Conservation (phyloP, 30 jellyfish, hydroid and myxozoan species). For the Aurelia coerulea region DNA sequence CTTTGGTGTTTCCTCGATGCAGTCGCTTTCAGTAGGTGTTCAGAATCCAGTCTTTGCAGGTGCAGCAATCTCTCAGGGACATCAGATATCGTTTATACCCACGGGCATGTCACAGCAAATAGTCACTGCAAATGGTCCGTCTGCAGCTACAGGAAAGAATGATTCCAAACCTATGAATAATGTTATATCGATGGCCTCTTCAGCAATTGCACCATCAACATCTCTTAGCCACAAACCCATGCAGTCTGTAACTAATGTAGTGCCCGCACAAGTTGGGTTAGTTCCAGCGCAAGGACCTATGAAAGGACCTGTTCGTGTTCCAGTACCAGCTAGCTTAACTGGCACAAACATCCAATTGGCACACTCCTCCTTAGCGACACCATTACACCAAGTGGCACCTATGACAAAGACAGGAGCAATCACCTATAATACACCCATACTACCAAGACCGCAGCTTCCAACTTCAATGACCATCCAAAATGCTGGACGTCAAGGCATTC, state of each 20-base stretch:
- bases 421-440: slow-evolving; percentile 60
- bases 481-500: slow-evolving; percentile 15
- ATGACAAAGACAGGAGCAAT: slow-evolving; percentile 21
- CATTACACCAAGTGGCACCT: slow-evolving; percentile 12
- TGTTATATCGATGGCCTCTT: too few relatives aligned
- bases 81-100: not conserved
- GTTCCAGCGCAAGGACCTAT: not conserved
- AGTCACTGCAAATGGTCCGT: not conserved
- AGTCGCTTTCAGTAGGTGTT: not conserved
- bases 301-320: slow-evolving; percentile 4
- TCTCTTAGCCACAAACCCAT: too few relatives aligned
- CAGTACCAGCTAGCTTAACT: not conserved
- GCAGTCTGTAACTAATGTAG: not conserved
- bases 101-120: not conserved
- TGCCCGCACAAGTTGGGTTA: not conserved
- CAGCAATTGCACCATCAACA: too few relatives aligned
- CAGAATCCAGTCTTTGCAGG: not conserved
- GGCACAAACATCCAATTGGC: not conserved
- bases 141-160: not conserved
- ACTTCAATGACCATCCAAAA: slow-evolving; percentile 1
- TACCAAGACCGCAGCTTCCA: slow-evolving; percentile 53
- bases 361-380: not conserved
- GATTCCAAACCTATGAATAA: too few relatives aligned
- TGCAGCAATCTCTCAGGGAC: not conserved
- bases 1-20: slow-evolving; percentile 1